Conservation (phyloP, 1,140 invertebrate species). For the Dendrolimus punctatus region DNA sequence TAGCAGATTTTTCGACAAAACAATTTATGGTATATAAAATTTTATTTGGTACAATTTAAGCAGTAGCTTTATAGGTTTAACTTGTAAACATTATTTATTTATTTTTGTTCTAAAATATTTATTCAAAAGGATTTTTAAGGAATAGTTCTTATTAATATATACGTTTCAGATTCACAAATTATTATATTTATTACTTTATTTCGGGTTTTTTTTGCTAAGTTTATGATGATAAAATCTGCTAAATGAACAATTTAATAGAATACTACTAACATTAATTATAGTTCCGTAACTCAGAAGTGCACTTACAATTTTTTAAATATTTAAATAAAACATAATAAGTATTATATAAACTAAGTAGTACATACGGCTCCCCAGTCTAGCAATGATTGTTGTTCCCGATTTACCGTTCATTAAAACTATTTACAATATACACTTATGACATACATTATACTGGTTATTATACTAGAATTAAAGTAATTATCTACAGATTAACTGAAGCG, state of each 20-base stretch:
- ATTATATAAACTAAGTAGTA: conserved; percentile 34
- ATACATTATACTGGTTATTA: conserved; percentile 53
- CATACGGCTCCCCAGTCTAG: conserved; percentile 42
- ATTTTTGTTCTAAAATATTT: too few species aligned
- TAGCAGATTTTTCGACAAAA: conserved; percentile 26
- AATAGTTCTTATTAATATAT: too few species aligned
- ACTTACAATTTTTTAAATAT: conserved; percentile 59
- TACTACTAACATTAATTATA: conserved; percentile 51
- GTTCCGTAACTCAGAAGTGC: conserved; percentile 67
- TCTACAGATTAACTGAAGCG: conserved; percentile 54
- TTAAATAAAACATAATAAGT: conserved; percentile 55
- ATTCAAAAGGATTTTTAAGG: too few species aligned
- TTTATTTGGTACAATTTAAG: too few species aligned
- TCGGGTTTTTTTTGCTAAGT: conserved; percentile 3
- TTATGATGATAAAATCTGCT: conserved; percentile 14
- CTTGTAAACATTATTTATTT: too few species aligned
- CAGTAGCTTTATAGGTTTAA: too few species aligned
- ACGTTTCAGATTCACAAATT: too few species aligned
- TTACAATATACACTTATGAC: conserved; percentile 65
- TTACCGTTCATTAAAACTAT: conserved; percentile 57
- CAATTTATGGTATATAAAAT: too few species aligned
- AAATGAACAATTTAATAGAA: conserved; percentile 11
- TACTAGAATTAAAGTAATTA: conserved; percentile 61
- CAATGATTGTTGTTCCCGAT: conserved; percentile 49
- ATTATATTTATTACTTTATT: conserved; percentile 1